These are phyloP conservation scores for Ectemnius cavifrons DNA, from an alignment of 2,888 invertebrate genomes.

Conservation along the genomic window DNA sequence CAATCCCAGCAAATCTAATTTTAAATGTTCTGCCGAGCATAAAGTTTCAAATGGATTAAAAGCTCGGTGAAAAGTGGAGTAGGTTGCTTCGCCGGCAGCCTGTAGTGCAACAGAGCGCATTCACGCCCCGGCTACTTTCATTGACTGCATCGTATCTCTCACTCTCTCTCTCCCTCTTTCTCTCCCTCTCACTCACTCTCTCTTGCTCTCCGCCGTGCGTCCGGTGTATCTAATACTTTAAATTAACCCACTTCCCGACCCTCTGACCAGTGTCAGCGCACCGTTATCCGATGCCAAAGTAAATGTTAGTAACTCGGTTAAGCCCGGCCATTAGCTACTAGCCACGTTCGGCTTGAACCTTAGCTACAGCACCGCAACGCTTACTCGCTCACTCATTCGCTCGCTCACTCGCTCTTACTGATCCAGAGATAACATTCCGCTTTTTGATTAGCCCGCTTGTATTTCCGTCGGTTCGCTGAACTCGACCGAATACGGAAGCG, in stretches of 20 bases:
- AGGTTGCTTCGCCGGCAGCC: background rate
- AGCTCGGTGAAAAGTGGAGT: background rate
- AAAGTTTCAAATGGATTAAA: slow-evolving; percentile 7
- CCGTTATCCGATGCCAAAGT: slow-evolving; percentile 32
- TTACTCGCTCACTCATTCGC: background rate
- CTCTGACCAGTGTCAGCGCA: slow-evolving; percentile 40
- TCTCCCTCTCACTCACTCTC: background rate
- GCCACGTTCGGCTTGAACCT: slow-evolving; percentile 26
- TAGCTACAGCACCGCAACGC: slow-evolving; percentile 5
- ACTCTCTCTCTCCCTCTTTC: background rate
- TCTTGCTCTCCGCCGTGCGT: slow-evolving; percentile 36
- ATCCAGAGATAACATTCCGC: slow-evolving; percentile 31
- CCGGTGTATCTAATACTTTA: slow-evolving; percentile 67
- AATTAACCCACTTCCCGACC: slow-evolving; percentile 67
- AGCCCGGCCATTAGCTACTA: slow-evolving; percentile 29
- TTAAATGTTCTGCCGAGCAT: slow-evolving; percentile 1
- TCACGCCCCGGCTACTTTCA: slow-evolving; percentile 23
- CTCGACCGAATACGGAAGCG: slow-evolving; percentile 16
- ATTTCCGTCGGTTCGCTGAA: slow-evolving; percentile 11
- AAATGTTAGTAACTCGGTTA: slow-evolving; percentile 50
- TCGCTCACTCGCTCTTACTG: background rate
- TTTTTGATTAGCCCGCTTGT: slow-evolving; percentile 19
- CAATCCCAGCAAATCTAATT: slow-evolving; percentile 1
- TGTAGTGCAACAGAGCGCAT: slow-evolving; percentile 18
- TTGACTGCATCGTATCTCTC: slow-evolving; percentile 31